Evolutionary conservation across 2,797 vertebrate genomes (phyloP).

Genomic region (Diceros bicornis): DNA sequence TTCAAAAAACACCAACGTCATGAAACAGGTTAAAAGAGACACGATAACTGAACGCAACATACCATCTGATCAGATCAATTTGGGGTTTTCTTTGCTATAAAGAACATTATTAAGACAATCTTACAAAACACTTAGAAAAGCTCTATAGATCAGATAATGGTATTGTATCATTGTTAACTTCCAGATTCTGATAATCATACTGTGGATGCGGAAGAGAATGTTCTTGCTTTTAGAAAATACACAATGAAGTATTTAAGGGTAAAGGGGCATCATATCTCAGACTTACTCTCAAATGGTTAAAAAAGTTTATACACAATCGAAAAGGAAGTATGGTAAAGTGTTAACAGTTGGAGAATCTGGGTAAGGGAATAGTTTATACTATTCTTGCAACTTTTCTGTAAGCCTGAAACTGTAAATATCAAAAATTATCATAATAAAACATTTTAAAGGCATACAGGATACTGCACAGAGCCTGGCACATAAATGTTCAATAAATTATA

Average conservation of each 20-base stretch:
- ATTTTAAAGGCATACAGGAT: neutral
- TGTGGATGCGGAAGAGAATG: neutral
- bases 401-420: conserved; percentile 38
- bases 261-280: neutral
- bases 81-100: neutral
- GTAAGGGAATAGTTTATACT: neutral
- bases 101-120: neutral
- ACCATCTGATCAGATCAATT: neutral
- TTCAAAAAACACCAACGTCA: conserved; percentile 16
- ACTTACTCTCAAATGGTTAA: neutral
- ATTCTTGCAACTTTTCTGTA: neutral
- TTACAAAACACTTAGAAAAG: conserved; percentile 12
- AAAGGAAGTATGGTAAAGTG: neutral
- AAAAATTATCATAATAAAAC: conserved; percentile 26
- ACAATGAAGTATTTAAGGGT: neutral
- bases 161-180: neutral
- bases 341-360: neutral
- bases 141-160: neutral
- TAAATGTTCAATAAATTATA: neutral
- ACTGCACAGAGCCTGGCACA: neutral
- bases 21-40: neutral
- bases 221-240: neutral
- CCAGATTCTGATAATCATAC: conserved; percentile 6
- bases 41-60: neutral
- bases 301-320: neutral